Evolutionary conservation across 30 jellyfish, hydroid and myxozoan species (phyloP).

Genomic region (Pelagia noctiluca): DNA sequence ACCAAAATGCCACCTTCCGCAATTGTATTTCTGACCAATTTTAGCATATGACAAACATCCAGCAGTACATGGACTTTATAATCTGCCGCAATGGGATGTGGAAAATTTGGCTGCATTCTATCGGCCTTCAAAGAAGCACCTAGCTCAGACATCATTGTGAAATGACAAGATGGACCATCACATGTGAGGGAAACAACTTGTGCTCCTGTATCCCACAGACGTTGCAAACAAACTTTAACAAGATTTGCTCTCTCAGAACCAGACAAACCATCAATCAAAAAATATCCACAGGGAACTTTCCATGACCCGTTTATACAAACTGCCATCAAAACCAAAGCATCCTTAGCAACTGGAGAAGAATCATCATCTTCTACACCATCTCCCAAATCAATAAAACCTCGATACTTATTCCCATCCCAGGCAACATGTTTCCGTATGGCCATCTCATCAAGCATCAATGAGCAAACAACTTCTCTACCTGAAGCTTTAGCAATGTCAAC

Average conservation of each 20-base stretch:
- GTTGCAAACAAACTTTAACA: conserved; percentile 30
- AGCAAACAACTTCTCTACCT: background rate
- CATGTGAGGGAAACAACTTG: conserved; percentile 28
- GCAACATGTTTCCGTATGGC: conserved; percentile 46
- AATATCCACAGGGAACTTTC: conserved; percentile 61
- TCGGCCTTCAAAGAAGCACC: conserved; percentile 46
- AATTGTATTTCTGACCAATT: conserved; percentile 63
- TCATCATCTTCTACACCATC: conserved; percentile 56
- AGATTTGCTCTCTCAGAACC: conserved; percentile 68
- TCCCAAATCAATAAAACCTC: conserved; percentile 62
- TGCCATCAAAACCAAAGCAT: conserved; percentile 64
- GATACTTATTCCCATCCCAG: conserved; percentile 45
- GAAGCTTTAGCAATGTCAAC: conserved; percentile 4
- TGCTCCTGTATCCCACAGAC: conserved; percentile 42
- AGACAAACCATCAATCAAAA: conserved; percentile 62
- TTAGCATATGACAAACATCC: conserved; percentile 79
- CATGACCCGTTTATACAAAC: conserved; percentile 48
- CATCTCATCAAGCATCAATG: conserved; percentile 53
- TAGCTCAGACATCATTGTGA: conserved; percentile 26
- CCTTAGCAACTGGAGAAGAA: too few species aligned
- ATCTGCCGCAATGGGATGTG: too few species aligned
- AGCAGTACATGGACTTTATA: too few species aligned
- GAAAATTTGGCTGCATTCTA: too few species aligned
- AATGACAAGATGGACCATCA: conserved; percentile 75
- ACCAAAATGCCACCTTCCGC: conserved; percentile 43